These are phyloP conservation scores for Andrena dorsata DNA, from an alignment of 2,888 invertebrate genomes.

Conservation along the genomic window DNA sequence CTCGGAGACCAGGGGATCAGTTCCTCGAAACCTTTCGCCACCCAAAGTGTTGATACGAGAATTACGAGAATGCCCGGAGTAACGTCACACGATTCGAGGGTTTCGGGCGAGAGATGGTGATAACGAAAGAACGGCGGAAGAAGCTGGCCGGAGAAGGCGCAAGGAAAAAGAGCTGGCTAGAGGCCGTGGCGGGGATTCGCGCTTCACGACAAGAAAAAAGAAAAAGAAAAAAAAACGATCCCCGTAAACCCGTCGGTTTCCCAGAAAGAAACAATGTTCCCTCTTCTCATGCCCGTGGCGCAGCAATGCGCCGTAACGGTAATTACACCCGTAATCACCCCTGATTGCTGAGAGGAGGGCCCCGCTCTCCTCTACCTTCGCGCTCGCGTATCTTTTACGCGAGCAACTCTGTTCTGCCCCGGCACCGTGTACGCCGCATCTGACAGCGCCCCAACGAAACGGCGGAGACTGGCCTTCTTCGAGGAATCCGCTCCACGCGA, in stretches of 20 bases:
- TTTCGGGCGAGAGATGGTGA: neutral
- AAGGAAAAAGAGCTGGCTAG: slow-evolving; percentile 25
- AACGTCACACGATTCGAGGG: no score
- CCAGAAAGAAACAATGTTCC: slow-evolving; percentile 79
- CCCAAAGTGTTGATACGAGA: no score
- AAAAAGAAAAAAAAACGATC: slow-evolving; percentile 70
- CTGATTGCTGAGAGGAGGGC: slow-evolving; percentile 71
- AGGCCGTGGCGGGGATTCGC: slow-evolving; percentile 33
- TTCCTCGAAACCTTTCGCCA: no score
- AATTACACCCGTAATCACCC: slow-evolving; percentile 80
- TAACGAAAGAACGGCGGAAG: neutral
- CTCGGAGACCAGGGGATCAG: neutral
- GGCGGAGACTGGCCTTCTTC: slow-evolving; percentile 2
- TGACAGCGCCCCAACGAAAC: slow-evolving; percentile 28
- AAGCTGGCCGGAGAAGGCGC: neutral
- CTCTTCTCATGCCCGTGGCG: slow-evolving; percentile 55
- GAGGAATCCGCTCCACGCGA: slow-evolving; percentile 12
- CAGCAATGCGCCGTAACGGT: slow-evolving; percentile 78
- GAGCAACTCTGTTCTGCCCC: slow-evolving; percentile 14
- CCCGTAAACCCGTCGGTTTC: slow-evolving; percentile 76
- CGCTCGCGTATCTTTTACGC: slow-evolving; percentile 56
- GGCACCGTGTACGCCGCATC: slow-evolving; percentile 9
- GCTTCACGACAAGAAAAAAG: slow-evolving; percentile 61
- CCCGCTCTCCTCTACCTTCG: slow-evolving; percentile 56
- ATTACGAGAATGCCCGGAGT: no score